Percentiles rank a stretch among this genome's conserved stretches.
Conservation (phyloP, 2,888 invertebrate species). For the Euplexia lucipara region DNA sequence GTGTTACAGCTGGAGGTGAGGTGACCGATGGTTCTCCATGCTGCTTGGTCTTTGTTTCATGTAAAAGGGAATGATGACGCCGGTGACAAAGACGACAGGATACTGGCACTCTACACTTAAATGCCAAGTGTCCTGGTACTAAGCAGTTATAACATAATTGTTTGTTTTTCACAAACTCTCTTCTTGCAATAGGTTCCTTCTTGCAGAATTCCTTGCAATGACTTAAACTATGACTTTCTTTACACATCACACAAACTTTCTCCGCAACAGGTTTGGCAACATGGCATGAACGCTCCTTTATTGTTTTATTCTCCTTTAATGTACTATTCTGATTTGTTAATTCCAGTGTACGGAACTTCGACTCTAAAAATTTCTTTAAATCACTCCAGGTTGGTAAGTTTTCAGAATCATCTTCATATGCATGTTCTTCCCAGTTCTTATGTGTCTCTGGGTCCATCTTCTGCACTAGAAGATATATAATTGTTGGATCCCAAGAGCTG, state of each 20-base stretch:
- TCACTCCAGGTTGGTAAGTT: too few relatives aligned
- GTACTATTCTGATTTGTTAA: not conserved
- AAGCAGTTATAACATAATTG: too few relatives aligned
- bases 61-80: conserved; percentile 5
- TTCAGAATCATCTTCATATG: too few relatives aligned
- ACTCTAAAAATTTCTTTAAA: too few relatives aligned
- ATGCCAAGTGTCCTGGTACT: not conserved
- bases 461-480: conserved; percentile 1
- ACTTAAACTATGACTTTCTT: not conserved
- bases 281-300: not conserved
- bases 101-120: conserved; percentile 7
- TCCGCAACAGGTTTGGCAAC: not conserved
- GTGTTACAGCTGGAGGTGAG: not conserved
- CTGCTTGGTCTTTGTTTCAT: too few relatives aligned
- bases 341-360: too few relatives aligned
- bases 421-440: conserved; percentile 8
- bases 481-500: conserved; percentile 1
- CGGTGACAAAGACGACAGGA: conserved; percentile 4
- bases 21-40: not conserved
- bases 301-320: not conserved
- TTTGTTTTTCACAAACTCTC: too few relatives aligned
- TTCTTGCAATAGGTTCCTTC: too few relatives aligned
- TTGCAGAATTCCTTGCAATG: too few relatives aligned
- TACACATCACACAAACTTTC: too few relatives aligned
- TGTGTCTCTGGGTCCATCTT: conserved; percentile 5